These are phyloP conservation scores for Cygnus buccinator DNA, from an alignment of 2,113 vertebrate genomes.

Conservation along the genomic window DNA sequence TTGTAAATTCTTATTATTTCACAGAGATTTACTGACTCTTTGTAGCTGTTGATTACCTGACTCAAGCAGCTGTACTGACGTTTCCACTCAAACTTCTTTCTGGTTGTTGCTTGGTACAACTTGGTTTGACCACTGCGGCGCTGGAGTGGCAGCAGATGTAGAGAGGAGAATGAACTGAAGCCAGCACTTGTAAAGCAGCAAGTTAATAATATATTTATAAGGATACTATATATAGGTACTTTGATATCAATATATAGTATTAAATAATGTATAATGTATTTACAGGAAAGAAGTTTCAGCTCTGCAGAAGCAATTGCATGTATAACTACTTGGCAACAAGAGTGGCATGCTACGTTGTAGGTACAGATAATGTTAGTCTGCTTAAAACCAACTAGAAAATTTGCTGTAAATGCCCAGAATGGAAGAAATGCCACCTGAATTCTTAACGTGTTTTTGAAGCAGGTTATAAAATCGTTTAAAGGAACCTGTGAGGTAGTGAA, in stretches of 20 bases:
- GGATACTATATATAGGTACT: constrained; percentile 48
- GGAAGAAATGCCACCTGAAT: not conserved
- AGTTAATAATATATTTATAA: constrained; percentile 61
- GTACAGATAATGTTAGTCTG: not conserved
- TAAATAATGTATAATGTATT: constrained; percentile 68
- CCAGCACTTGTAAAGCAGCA: constrained; percentile 4
- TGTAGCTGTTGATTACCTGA: not conserved
- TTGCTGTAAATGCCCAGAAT: not conserved
- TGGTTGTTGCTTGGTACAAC: not conserved
- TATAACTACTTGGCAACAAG: not conserved
- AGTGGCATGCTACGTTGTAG: not conserved
- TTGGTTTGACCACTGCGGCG: not conserved
- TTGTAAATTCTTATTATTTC: not conserved
- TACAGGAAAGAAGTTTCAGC: constrained; percentile 46
- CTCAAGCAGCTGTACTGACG: not conserved
- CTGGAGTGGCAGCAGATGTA: not conserved
- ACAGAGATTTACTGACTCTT: not conserved
- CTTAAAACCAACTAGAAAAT: constrained; percentile 2
- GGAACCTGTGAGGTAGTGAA: not conserved
- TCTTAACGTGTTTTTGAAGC: not conserved
- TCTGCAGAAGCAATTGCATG: not conserved
- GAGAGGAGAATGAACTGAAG: constrained; percentile 37
- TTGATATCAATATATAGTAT: constrained; percentile 47
- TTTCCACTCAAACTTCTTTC: not conserved
- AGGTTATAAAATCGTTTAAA: constrained; percentile 18